phyloP scores from a whole-genome alignment of 2,888 invertebrate species.

The Drosophila anomalata region DNA sequence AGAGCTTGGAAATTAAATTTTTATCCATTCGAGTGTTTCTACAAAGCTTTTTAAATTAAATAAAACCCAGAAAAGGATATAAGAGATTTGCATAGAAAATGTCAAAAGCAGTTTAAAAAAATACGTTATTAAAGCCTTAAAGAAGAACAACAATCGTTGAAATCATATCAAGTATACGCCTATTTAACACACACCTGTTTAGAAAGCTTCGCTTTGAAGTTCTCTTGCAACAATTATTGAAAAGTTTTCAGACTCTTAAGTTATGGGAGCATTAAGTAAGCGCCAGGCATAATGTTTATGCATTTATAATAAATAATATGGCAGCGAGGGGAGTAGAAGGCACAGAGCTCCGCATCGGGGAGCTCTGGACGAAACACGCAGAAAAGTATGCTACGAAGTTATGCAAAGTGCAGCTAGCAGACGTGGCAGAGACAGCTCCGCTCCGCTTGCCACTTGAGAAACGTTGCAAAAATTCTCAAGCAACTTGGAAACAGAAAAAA shows the following conservation, averaged over 20 bases:
- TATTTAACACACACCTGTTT: slow-evolving; percentile 9
- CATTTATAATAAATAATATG: slow-evolving; percentile 75
- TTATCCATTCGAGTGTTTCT: slow-evolving; percentile 11
- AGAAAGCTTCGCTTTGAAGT: slow-evolving; percentile 16
- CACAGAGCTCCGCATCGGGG: background rate
- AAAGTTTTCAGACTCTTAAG: slow-evolving; percentile 51
- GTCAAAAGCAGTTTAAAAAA: background rate
- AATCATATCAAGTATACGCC: background rate
- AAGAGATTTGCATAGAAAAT: background rate
- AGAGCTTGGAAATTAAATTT: slow-evolving; percentile 13
- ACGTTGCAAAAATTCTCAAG: slow-evolving; percentile 48
- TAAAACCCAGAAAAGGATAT: slow-evolving; percentile 1
- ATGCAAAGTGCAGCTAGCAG: slow-evolving; percentile 71
- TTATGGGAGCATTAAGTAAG: slow-evolving; percentile 75
- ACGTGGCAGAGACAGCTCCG: slow-evolving; percentile 54
- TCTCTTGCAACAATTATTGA: slow-evolving; percentile 61
- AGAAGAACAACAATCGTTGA: background rate
- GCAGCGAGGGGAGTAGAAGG: slow-evolving; percentile 40
- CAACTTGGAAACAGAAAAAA: slow-evolving; percentile 26
- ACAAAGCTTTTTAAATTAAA: slow-evolving; percentile 3
- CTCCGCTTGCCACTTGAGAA: slow-evolving; percentile 73
- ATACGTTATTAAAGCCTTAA: background rate
- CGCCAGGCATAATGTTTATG: slow-evolving; percentile 74
- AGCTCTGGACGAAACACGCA: slow-evolving; percentile 41
- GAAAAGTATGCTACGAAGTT: slow-evolving; percentile 75